These are phyloP conservation scores for Acromyrmex heyeri DNA, from an alignment of 1,140 invertebrate species.

Conservation along the genomic window DNA sequence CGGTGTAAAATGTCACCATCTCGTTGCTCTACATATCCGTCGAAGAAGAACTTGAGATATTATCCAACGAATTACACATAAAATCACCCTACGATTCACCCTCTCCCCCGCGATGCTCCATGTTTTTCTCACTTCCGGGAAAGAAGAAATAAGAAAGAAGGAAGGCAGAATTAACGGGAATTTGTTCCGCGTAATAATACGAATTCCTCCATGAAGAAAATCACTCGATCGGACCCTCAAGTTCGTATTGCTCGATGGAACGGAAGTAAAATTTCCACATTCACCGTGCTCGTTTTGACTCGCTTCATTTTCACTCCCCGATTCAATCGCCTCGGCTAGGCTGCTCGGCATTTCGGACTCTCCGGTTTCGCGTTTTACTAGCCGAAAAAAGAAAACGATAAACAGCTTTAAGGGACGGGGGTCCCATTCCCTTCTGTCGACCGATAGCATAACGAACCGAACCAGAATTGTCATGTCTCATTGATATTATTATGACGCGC, in stretches of 20 bases:
- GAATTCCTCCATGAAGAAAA: constrained; percentile 8
- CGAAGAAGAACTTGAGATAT: neutral
- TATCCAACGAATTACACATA: constrained; percentile 66
- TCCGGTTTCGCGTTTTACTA: neutral
- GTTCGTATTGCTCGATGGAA: neutral
- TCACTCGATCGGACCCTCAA: neutral
- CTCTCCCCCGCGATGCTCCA: neutral
- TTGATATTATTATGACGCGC: constrained; percentile 54
- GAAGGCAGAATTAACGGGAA: neutral
- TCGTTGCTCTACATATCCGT: constrained; percentile 15
- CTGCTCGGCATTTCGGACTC: neutral
- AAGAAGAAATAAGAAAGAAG: neutral
- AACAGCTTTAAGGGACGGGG: constrained; percentile 57
- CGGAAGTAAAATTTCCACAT: constrained; percentile 2
- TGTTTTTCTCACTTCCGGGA: too few species aligned
- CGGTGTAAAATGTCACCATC: neutral
- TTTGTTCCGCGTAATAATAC: constrained; percentile 17
- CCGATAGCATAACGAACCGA: constrained; percentile 25
- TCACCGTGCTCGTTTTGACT: neutral
- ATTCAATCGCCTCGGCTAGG: too few species aligned
- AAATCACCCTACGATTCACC: constrained; percentile 25
- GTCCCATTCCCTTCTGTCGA: constrained; percentile 37
- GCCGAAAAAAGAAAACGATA: neutral
- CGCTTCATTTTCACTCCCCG: constrained; percentile 15
- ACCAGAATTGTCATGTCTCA: constrained; percentile 1